Evolutionary conservation across 2,888 invertebrate genomes (phyloP), one percentile per base, ranked within the genome.

Genomic region (Sycophila texana): DNA sequence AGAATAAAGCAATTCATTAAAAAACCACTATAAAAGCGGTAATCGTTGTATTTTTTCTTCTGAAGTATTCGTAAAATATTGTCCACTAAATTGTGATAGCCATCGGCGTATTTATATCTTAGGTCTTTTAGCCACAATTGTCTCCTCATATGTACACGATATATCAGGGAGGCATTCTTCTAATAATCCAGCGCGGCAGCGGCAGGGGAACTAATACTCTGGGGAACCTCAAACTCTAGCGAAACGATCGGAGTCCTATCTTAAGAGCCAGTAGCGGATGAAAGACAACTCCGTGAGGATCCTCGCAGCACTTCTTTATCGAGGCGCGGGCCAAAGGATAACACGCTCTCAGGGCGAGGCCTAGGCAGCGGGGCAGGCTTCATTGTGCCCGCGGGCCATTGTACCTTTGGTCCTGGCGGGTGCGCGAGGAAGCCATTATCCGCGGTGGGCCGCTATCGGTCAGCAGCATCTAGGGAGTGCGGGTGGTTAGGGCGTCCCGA

Each of bases 381-480:
- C n/a, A 51, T 53, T 67, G 53, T 22, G 49, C 58, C 72, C 72
- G 61, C 60, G 72, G 49, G 72, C 72, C 51, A 72, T 72, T 72
- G 60, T 72, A 58, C n/a, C 39, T 66, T 16, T 22, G 51, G 12
- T 51, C 10, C 26, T 10, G 30, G 58, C 67, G n/a, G 57, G 51
- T 66, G 39, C 74, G 74, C 22, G 57, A 74, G 71, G 71, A 83
- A 82, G 82, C 86, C 84, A 87, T 87, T 88, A 88, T 86, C 86
- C 86, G 81, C 47, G 85, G 84, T 83, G 86, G 85, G 81, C 84
- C 82, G 85, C 83, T 88, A 88, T 88, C 88, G 83, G 80, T 73
- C 84, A 77, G 75, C 84, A 84, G 83, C 85, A 88, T 88, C 88
- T 87, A 13, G 55, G 61, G 49, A 58, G 49, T 39, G 51, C 57